A percentile compares a stretch with the other conserved stretches of the same genome.
These are phyloP conservation scores for Plectrocnemia conspersa DNA, from an alignment of 1,140 invertebrate species.

Conservation along the genomic window DNA sequence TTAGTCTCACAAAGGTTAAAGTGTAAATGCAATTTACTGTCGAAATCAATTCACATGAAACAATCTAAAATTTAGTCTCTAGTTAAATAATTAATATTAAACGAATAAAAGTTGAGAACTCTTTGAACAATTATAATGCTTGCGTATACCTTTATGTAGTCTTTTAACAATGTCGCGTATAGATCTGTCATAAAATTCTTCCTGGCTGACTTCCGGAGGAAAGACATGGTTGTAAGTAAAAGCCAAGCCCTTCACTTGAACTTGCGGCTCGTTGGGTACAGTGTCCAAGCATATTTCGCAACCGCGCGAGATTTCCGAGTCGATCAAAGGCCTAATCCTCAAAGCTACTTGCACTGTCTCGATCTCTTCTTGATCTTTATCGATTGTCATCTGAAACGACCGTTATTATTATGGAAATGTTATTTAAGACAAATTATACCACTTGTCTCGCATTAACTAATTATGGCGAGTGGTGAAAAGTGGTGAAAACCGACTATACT, in stretches of 20 bases:
- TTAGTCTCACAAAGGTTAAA: no score
- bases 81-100: constrained; percentile 4
- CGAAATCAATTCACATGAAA: no score
- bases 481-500: no score
- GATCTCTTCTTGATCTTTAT: constrained; percentile 38
- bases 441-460: no score
- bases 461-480: no score
- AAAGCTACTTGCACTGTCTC: constrained; percentile 69
- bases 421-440: no score
- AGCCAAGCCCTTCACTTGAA: constrained; percentile 68
- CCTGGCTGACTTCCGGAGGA: constrained; percentile 62
- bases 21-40: no score
- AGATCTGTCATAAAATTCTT: constrained; percentile 71
- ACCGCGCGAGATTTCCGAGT: constrained; percentile 63
- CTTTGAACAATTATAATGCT: constrained; percentile 17
- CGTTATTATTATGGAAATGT: no score
- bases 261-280: constrained; percentile 59
- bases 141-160: constrained; percentile 69
- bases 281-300: constrained; percentile 64
- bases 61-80: not conserved
- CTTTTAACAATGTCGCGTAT: constrained; percentile 70
- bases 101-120: not conserved
- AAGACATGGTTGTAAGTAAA: constrained; percentile 92
- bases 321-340: constrained; percentile 72
- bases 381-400: constrained; percentile 25